phyloP scores from a whole-genome alignment of 2,797 vertebrate species.

The Syncerus caffer region DNA sequence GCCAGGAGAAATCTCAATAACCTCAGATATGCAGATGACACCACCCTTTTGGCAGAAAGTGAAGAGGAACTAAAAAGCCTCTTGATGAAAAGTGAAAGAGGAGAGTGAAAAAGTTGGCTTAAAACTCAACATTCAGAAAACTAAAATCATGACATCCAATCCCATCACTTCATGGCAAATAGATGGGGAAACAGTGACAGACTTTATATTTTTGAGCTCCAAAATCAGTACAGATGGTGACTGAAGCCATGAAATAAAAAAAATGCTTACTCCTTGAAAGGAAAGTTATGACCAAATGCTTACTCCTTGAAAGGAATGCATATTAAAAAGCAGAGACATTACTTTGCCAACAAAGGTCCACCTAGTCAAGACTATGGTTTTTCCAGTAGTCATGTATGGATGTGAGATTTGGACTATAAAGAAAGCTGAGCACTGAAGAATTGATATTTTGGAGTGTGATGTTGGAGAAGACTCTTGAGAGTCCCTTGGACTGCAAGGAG shows the following conservation, averaged over 20 bases:
- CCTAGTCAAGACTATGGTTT: not conserved
- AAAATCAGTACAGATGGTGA: not conserved
- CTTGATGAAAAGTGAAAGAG: not conserved
- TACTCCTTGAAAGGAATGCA: not conserved
- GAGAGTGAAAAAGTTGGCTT: not conserved
- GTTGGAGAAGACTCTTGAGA: not conserved
- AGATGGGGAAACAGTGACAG: not conserved
- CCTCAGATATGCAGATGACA: too few relatives aligned
- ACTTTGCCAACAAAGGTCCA: not conserved
- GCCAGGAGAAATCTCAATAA: too few relatives aligned
- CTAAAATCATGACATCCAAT: not conserved
- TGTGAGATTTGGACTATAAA: not conserved
- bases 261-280: not conserved
- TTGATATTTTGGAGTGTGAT: not conserved
- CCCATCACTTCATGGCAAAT: not conserved
- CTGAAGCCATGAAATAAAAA: not conserved
- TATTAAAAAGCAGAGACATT: not conserved
- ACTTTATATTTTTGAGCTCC: not conserved
- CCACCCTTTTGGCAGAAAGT: too few relatives aligned
- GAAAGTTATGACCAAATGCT: not conserved
- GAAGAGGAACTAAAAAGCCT: not conserved
- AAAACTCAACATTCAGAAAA: not conserved
- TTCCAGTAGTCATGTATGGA: not conserved
- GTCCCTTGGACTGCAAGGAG: not conserved
- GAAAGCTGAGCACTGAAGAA: not conserved